Evolutionary conservation across 2,797 vertebrate genomes (phyloP).

Genomic region (Lates japonicus): DNA sequence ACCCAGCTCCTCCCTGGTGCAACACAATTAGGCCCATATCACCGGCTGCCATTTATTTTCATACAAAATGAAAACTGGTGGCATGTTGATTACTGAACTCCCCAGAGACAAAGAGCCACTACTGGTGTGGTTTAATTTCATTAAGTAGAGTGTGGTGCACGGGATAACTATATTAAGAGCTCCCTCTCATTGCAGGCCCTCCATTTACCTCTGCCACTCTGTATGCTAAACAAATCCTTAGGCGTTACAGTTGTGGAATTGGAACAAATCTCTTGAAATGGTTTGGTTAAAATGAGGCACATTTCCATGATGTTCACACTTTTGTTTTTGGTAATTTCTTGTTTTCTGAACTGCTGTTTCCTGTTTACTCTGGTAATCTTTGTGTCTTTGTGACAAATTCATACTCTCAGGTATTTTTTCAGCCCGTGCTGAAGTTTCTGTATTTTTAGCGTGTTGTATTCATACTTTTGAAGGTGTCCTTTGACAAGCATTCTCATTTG

Average conservation of each 20-base stretch:
- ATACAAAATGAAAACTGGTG: conserved; percentile 94
- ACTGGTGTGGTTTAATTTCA: conserved; percentile 97
- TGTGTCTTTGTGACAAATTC: no score
- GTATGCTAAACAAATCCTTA: conserved; percentile 93
- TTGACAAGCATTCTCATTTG: neutral
- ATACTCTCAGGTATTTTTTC: neutral
- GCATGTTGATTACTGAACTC: conserved; percentile 92
- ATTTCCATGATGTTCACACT: conserved; percentile 21
- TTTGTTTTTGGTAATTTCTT: conserved; percentile 19
- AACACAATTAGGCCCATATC: conserved; percentile 93
- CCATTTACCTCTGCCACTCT: conserved; percentile 88
- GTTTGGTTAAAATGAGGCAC: conserved; percentile 37
- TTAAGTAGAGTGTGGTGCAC: conserved; percentile 94
- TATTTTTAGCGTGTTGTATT: neutral
- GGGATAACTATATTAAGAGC: conserved; percentile 92
- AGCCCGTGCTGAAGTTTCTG: neutral
- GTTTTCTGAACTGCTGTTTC: conserved; percentile 29
- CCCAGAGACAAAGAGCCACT: conserved; percentile 87
- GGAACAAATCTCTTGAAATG: conserved; percentile 46
- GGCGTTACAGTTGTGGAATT: conserved; percentile 45
- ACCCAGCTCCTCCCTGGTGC: conserved; percentile 88
- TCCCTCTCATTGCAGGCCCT: conserved; percentile 47
- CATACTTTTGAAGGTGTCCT: neutral
- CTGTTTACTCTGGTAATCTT: neutral
- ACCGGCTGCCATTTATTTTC: conserved; percentile 96